Evolutionary conservation across 2,113 vertebrate species (phyloP).

Genomic region (Colossoma macropomum): DNA sequence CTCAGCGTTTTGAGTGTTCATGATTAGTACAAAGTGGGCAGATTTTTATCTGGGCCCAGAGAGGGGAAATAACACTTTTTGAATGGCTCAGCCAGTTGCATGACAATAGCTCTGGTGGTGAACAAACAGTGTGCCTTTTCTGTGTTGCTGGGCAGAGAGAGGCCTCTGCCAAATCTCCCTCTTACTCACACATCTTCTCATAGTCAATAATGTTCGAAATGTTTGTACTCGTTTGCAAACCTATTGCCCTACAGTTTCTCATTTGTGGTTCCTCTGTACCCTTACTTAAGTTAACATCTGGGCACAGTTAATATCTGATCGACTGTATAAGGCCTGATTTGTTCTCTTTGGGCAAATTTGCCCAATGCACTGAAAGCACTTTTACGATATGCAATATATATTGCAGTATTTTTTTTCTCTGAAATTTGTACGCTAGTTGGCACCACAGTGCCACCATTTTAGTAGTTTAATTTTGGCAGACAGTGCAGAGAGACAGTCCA

Average conservation of each 20-base stretch:
- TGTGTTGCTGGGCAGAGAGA: constrained; percentile 59
- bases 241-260: not conserved
- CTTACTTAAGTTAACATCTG: not conserved
- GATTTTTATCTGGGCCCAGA: constrained; percentile 84
- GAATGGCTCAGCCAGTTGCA: constrained; percentile 79
- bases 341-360: not conserved
- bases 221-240: not conserved
- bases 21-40: constrained; percentile 79
- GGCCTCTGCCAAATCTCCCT: constrained; percentile 63
- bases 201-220: not conserved
- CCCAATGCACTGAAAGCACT: not conserved
- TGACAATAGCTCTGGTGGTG: constrained; percentile 74
- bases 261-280: not conserved
- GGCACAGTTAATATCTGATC: not conserved
- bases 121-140: constrained; percentile 73
- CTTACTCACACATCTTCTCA: not conserved
- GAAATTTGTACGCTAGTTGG: too few relatives aligned
- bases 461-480: too few relatives aligned
- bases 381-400: too few relatives aligned
- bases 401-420: too few relatives aligned
- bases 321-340: not conserved
- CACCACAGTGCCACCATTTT: too few relatives aligned
- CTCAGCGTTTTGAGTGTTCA: constrained; percentile 82
- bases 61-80: constrained; percentile 78
- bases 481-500: too few relatives aligned